These are phyloP conservation scores for Cacoxenus indagator DNA, from an alignment of 2,888 invertebrate species.

Conservation along the genomic window DNA sequence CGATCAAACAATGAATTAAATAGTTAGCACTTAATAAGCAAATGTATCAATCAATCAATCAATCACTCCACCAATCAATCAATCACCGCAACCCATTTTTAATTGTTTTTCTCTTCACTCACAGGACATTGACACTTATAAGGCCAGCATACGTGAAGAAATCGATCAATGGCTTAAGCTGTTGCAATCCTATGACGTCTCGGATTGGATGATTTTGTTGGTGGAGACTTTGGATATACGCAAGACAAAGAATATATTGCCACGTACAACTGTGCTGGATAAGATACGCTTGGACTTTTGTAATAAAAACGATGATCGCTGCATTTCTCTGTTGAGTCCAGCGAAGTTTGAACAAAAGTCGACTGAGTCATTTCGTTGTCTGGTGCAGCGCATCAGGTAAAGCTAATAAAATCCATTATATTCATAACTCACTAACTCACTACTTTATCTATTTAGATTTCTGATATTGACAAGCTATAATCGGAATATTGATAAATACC, in stretches of 20 bases:
- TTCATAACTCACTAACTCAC: neutral
- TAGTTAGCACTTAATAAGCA: no score
- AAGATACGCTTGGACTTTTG: slow-evolving; percentile 96
- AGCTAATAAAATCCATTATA: neutral
- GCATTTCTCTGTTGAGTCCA: slow-evolving; percentile 92
- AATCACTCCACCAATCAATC: neutral
- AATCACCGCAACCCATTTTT: neutral
- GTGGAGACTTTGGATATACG: slow-evolving; percentile 93
- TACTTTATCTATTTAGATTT: slow-evolving; percentile 45
- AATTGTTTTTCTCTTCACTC: no score
- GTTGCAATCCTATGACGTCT: slow-evolving; percentile 80
- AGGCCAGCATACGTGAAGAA: slow-evolving; percentile 87
- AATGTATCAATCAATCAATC: no score
- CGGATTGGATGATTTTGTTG: slow-evolving; percentile 94
- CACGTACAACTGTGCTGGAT: slow-evolving; percentile 92
- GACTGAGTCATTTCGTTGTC: slow-evolving; percentile 90
- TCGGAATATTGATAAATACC: slow-evolving; percentile 86
- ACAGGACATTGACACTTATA: slow-evolving; percentile 94
- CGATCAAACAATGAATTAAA: no score
- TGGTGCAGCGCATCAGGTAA: slow-evolving; percentile 86
- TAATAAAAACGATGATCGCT: slow-evolving; percentile 87
- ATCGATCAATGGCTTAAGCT: slow-evolving; percentile 90
- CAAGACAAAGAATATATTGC: slow-evolving; percentile 91
- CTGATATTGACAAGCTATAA: slow-evolving; percentile 89
- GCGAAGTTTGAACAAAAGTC: slow-evolving; percentile 89